Percentiles rank a stretch among this genome's conserved stretches.
phyloP scores from a whole-genome alignment of 2,888 invertebrate genomes.

The Metalampra italica region DNA sequence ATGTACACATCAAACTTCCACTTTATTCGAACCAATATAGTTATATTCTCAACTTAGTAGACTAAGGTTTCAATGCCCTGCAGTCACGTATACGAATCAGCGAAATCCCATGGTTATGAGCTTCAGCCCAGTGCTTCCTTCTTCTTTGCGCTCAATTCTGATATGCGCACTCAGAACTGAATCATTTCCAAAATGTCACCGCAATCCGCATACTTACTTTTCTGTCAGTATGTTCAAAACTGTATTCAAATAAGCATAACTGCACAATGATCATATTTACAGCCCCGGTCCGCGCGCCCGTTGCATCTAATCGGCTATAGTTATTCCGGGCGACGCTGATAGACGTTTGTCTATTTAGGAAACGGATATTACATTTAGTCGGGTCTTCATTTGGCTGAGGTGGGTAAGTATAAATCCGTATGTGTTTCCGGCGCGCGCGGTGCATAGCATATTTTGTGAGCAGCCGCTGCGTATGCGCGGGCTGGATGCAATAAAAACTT shows the following conservation, averaged over 20 bases:
- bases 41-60: no score
- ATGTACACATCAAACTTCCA: no score
- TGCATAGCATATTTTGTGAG: slow-evolving; percentile 74
- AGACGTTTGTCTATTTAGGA: slow-evolving; percentile 78
- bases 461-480: slow-evolving; percentile 56
- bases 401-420: slow-evolving; percentile 71
- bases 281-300: slow-evolving; percentile 30
- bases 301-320: slow-evolving; percentile 69
- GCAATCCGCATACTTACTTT: no score
- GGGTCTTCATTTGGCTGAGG: slow-evolving; percentile 74
- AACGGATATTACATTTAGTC: slow-evolving; percentile 78
- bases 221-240: no score
- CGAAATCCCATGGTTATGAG: no score
- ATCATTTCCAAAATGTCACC: no score
- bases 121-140: no score
- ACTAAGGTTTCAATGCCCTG: no score
- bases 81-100: no score
- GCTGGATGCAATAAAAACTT: slow-evolving; percentile 62
- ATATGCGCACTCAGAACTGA: no score
- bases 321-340: slow-evolving; percentile 73
- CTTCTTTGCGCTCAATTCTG: no score
- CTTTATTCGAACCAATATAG: no score
- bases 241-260: not conserved
- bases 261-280: slow-evolving; percentile 28
- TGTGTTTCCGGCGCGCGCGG: slow-evolving; percentile 64